These are phyloP conservation scores for Vidua chalybeata DNA, from an alignment of 2,113 vertebrate species.

Conservation along the genomic window DNA sequence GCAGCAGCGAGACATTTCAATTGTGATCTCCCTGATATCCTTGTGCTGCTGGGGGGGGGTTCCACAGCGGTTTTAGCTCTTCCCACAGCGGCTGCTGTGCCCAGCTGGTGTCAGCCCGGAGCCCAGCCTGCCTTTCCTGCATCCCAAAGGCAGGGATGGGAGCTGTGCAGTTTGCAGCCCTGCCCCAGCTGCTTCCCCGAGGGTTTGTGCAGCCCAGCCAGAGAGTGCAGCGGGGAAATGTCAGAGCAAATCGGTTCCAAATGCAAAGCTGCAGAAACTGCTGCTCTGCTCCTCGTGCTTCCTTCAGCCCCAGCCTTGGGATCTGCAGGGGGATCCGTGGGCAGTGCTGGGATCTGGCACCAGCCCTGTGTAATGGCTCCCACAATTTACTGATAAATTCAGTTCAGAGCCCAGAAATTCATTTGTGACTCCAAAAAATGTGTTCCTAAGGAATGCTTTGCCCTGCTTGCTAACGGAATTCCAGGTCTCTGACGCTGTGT, in stretches of 20 bases:
- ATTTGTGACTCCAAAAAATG: neutral
- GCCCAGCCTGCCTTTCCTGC: neutral
- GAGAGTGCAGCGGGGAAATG: neutral
- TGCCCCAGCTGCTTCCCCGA: fast-evolving
- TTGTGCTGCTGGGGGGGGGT: neutral
- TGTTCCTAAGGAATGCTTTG: neutral
- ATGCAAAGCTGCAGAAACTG: neutral
- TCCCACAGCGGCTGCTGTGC: neutral
- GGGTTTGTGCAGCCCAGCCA: neutral
- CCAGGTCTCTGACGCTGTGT: neutral
- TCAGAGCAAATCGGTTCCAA: neutral
- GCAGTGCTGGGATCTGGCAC: fast-evolving
- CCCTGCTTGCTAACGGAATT: neutral
- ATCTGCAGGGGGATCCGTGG: neutral
- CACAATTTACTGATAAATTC: neutral
- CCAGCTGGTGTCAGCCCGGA: neutral
- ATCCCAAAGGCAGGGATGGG: neutral
- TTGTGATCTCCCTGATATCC: fast-evolving
- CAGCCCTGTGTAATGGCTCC: fast-evolving
- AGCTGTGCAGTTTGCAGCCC: fast-evolving
- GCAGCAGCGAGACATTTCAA: fast-evolving
- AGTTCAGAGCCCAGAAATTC: neutral
- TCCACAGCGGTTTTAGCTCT: neutral
- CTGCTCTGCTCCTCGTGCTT: neutral
- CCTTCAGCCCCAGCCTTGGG: neutral